These are phyloP conservation scores for Scopus umbretta DNA, from an alignment of 2,113 vertebrate genomes.

Conservation along the genomic window DNA sequence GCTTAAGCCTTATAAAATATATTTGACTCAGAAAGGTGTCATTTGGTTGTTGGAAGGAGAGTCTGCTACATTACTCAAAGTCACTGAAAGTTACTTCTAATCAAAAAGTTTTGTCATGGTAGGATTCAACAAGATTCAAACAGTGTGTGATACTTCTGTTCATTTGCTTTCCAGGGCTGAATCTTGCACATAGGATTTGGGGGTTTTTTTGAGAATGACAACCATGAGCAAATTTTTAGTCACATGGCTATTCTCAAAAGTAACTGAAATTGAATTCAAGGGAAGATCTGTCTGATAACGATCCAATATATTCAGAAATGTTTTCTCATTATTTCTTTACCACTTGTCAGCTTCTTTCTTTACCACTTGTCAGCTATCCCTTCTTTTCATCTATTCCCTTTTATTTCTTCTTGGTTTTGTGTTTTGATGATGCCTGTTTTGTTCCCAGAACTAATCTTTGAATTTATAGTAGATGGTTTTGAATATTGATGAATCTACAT, in stretches of 20 bases:
- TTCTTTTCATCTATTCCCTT: not conserved
- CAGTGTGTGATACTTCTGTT: not conserved
- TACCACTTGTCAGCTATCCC: not conserved
- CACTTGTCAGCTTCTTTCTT: not conserved
- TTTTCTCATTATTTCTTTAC: not conserved
- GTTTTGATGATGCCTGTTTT: not conserved
- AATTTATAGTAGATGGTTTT: not conserved
- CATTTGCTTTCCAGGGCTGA: not conserved
- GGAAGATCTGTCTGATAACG: not conserved
- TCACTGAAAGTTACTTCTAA: not conserved
- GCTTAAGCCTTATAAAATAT: not conserved
- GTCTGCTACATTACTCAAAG: not conserved
- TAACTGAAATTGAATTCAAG: not conserved
- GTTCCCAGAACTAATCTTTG: not conserved
- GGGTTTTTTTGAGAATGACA: not conserved
- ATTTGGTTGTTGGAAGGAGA: not conserved
- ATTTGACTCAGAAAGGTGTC: not conserved
- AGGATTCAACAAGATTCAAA: not conserved
- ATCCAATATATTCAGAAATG: not conserved
- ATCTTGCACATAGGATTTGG: not conserved
- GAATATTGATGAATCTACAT: not conserved
- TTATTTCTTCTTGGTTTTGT: not conserved
- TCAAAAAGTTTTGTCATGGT: not conserved
- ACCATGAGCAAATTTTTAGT: not conserved
- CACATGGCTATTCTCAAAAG: not conserved